Conservation (phyloP, 2,113 vertebrate genomes). For the Odobenus rosmarus region DNA sequence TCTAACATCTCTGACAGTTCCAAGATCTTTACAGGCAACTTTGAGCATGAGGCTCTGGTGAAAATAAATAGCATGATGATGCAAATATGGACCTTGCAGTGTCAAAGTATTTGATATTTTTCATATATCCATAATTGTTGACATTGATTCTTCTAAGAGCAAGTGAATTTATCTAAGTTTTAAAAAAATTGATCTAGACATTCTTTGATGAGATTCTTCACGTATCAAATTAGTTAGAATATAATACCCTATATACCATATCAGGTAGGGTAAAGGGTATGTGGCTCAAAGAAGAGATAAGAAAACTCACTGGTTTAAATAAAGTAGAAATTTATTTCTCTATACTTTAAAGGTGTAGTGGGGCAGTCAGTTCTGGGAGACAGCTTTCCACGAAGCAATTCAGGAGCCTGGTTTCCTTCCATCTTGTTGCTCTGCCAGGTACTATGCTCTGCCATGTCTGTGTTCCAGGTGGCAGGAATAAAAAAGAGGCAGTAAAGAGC, state of each 20-base stretch:
- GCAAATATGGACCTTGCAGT: neutral
- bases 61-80: neutral
- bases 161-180: neutral
- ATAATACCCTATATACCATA: neutral
- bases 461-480: neutral
- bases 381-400: neutral
- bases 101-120: neutral
- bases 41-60: neutral
- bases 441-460: neutral
- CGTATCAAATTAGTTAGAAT: conserved; percentile 25
- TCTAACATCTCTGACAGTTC: neutral
- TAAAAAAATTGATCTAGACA: neutral
- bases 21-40: neutral
- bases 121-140: neutral
- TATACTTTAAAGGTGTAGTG: neutral
- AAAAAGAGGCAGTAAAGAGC: neutral
- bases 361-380: neutral
- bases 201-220: conserved; percentile 7
- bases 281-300: neutral
- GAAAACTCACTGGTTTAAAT: neutral
- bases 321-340: neutral
- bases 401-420: neutral
- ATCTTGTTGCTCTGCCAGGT: neutral
- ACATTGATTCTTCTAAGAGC: neutral
- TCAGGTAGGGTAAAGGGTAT: neutral